A percentile compares a stretch with the other conserved stretches of the same genome.
Conservation (phyloP, 2,113 vertebrate genomes). For the Triplophysa dalaica region DNA sequence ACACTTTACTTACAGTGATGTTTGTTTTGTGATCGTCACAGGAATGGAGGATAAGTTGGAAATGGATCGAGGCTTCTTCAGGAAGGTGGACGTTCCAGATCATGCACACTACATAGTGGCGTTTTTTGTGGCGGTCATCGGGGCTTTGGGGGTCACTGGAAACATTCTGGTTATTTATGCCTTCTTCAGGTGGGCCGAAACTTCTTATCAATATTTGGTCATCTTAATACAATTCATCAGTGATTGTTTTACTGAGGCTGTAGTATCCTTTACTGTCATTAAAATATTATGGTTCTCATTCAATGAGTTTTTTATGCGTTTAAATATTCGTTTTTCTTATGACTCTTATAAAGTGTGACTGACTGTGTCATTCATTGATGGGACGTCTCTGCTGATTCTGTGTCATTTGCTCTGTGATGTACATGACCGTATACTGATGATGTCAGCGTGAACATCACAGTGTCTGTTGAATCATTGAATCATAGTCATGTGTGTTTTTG, state of each 20-base stretch:
- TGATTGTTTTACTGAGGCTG: too few relatives aligned
- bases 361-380: background rate
- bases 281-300: background rate
- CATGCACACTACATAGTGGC: constrained; percentile 88
- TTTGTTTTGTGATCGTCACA: constrained; percentile 44
- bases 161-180: constrained; percentile 93
- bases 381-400: background rate
- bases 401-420: background rate
- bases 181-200: constrained; percentile 84
- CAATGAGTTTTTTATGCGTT: background rate
- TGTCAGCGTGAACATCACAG: constrained; percentile 15
- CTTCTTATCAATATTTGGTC: background rate
- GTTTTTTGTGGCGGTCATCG: constrained; percentile 84
- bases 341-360: background rate
- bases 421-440: constrained; percentile 8
- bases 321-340: background rate
- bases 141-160: constrained; percentile 84
- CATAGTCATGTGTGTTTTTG: too few relatives aligned
- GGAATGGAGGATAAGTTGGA: constrained; percentile 72
- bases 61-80: constrained; percentile 67
- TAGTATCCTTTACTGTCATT: too few relatives aligned
- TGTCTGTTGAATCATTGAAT: background rate
- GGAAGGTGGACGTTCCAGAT: constrained; percentile 82
- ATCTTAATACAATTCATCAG: background rate
- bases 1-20: background rate